Conservation (phyloP, 2,888 invertebrate genomes). For the Amblyteles armatorius region DNA sequence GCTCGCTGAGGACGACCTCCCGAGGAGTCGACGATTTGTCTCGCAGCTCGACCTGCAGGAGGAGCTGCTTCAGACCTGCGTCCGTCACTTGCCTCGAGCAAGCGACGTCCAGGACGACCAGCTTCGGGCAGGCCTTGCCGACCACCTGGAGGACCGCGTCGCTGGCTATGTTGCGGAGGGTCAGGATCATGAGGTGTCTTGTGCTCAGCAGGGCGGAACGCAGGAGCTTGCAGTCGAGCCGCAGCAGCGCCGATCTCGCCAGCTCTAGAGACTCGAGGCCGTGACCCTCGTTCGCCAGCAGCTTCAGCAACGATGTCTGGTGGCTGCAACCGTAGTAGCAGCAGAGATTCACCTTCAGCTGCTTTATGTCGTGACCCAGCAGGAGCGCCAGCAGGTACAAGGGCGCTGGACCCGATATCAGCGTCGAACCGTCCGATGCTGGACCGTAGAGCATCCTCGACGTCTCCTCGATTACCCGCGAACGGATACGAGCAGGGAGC, state of each 20-base stretch:
- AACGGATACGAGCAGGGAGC: constrained; percentile 82
- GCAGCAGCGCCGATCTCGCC: constrained; percentile 82
- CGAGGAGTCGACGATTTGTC: constrained; percentile 75
- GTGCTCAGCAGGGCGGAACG: constrained; percentile 81
- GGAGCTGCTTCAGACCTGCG: constrained; percentile 81
- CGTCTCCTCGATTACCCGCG: constrained; percentile 82
- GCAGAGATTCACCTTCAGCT: constrained; percentile 83
- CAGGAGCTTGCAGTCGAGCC: constrained; percentile 83
- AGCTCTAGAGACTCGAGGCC: constrained; percentile 83
- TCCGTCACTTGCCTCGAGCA: constrained; percentile 84
- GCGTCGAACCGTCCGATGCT: constrained; percentile 80
- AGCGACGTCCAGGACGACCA: constrained; percentile 83
- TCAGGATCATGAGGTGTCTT: constrained; percentile 81
- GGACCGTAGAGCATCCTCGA: constrained; percentile 81
- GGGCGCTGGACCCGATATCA: constrained; percentile 83
- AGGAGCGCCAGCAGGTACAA: constrained; percentile 82
- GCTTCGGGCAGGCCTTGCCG: constrained; percentile 82
- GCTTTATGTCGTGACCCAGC: constrained; percentile 82
- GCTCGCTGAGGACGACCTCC: neutral
- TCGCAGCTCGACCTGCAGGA: constrained; percentile 82
- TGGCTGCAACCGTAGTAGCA: constrained; percentile 85
- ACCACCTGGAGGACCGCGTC: constrained; percentile 83
- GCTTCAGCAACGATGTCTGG: constrained; percentile 82
- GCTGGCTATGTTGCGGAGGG: constrained; percentile 84
- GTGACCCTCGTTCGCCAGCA: constrained; percentile 82